These are phyloP conservation scores for Nasonia oneida DNA, from an alignment of 2,888 invertebrate species.

Conservation along the genomic window DNA sequence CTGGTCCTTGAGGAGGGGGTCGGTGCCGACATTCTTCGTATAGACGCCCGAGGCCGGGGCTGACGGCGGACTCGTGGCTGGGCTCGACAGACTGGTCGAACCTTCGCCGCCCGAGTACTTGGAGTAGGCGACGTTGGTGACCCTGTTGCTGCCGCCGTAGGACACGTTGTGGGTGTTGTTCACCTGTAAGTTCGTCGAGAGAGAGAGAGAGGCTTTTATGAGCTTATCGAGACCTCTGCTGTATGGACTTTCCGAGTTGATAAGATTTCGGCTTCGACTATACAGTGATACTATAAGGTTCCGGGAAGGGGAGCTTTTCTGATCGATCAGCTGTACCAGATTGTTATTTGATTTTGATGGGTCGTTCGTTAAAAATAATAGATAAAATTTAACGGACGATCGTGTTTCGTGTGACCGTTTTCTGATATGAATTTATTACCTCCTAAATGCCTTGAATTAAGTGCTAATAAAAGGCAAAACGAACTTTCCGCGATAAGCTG, in stretches of 20 bases:
- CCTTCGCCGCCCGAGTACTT: conserved; percentile 66
- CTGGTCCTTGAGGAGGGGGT: conserved; percentile 71
- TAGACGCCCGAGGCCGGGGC: conserved; percentile 63
- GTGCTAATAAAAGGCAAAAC: too few species aligned
- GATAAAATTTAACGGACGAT: too few species aligned
- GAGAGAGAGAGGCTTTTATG: not conserved
- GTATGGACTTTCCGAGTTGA: not conserved
- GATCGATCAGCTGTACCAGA: too few species aligned
- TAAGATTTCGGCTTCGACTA: not conserved
- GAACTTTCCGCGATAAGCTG: too few species aligned
- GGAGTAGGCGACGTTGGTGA: conserved; percentile 81
- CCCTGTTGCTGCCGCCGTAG: conserved; percentile 82
- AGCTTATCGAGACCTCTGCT: not conserved
- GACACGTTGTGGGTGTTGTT: conserved; percentile 88
- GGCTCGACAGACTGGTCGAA: conserved; percentile 54
- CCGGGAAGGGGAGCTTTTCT: too few species aligned
- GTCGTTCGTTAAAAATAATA: too few species aligned
- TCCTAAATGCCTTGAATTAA: too few species aligned
- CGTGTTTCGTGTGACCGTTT: too few species aligned
- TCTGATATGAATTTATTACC: too few species aligned
- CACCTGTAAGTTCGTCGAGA: conserved; percentile 67
- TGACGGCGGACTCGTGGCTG: conserved; percentile 58
- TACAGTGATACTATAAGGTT: not conserved
- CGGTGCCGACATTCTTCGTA: conserved; percentile 61
- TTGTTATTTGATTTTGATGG: too few species aligned